A percentile compares a stretch with the other conserved stretches of the same genome.
These are phyloP conservation scores for Cotesia congregata DNA, from an alignment of 2,888 invertebrate species.

Conservation along the genomic window DNA sequence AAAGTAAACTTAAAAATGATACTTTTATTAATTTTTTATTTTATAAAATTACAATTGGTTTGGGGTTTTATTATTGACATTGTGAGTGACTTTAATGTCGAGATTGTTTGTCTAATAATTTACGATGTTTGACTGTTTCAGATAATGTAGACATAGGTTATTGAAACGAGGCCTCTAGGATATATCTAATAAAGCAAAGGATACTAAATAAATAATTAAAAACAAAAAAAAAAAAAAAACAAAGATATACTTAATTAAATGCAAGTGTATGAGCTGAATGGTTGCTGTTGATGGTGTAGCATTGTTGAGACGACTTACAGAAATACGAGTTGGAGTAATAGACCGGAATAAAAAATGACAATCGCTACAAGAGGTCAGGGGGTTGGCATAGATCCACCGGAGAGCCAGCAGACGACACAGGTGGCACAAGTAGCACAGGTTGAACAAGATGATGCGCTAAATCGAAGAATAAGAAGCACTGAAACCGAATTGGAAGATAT, in stretches of 20 bases:
- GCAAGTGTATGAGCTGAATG: slow-evolving; percentile 68
- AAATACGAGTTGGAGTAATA: slow-evolving; percentile 48
- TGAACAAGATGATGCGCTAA: slow-evolving; percentile 14
- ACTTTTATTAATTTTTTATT: no score
- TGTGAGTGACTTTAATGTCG: neutral
- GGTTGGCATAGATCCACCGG: slow-evolving; percentile 74
- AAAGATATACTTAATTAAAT: slow-evolving; percentile 53
- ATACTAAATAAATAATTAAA: neutral
- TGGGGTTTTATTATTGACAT: no score
- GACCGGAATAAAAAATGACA: slow-evolving; percentile 71
- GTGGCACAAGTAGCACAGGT: slow-evolving; percentile 48
- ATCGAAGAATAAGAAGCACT: slow-evolving; percentile 2
- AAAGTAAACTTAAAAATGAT: no score
- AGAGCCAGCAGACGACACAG: slow-evolving; percentile 69
- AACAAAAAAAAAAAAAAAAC: neutral
- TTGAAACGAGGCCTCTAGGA: slow-evolving; percentile 67
- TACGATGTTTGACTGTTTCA: slow-evolving; percentile 58
- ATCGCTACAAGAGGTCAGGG: slow-evolving; percentile 77
- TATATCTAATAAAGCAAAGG: slow-evolving; percentile 48
- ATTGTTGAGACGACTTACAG: slow-evolving; percentile 60
- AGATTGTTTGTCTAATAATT: neutral
- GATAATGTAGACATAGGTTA: slow-evolving; percentile 70
- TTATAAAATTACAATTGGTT: no score
- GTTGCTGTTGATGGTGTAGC: slow-evolving; percentile 63
- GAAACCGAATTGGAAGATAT: slow-evolving; percentile 7